These are phyloP conservation scores for Macrotis lagotis DNA, from an alignment of 2,113 vertebrate genomes.

Conservation along the genomic window DNA sequence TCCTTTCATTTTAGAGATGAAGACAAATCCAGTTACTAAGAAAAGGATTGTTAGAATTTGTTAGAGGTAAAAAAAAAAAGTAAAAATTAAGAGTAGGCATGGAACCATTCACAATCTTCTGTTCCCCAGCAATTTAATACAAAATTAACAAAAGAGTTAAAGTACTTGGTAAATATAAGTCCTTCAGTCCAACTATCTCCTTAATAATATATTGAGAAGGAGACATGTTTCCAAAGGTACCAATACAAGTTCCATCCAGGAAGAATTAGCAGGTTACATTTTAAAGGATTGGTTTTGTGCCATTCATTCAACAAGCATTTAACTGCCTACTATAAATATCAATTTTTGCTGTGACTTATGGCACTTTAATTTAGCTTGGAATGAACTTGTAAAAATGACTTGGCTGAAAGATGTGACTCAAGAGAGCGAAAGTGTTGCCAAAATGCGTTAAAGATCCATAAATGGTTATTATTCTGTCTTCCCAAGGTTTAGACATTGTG, in stretches of 20 bases:
- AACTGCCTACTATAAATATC: conserved; percentile 66
- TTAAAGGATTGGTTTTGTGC: conserved; percentile 70
- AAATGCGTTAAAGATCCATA: conserved; percentile 60
- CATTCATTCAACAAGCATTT: conserved; percentile 41
- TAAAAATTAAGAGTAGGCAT: conserved; percentile 59
- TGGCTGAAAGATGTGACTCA: conserved; percentile 68
- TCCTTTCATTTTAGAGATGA: background rate
- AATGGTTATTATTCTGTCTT: conserved; percentile 71
- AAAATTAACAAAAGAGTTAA: conserved; percentile 44
- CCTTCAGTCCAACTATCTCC: conserved; percentile 30
- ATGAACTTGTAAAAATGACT: conserved; percentile 59
- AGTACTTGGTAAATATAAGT: conserved; percentile 32
- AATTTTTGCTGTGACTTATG: conserved; percentile 67
- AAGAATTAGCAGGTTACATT: conserved; percentile 51
- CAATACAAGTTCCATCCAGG: conserved; percentile 59
- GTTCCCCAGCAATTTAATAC: conserved; percentile 20
- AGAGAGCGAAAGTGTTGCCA: conserved; percentile 52
- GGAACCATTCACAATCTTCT: conserved; percentile 2
- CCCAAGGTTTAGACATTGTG: conserved; percentile 43
- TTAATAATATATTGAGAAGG: conserved; percentile 58
- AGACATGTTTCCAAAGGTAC: conserved; percentile 67
- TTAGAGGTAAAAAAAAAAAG: conserved; percentile 38
- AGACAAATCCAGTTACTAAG: background rate
- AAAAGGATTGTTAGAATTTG: conserved; percentile 23
- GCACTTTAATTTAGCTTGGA: conserved; percentile 71